A percentile compares a stretch with the other conserved stretches of the same genome.
Conservation (phyloP, 2,888 invertebrate species). For the Cistogaster globosa region DNA sequence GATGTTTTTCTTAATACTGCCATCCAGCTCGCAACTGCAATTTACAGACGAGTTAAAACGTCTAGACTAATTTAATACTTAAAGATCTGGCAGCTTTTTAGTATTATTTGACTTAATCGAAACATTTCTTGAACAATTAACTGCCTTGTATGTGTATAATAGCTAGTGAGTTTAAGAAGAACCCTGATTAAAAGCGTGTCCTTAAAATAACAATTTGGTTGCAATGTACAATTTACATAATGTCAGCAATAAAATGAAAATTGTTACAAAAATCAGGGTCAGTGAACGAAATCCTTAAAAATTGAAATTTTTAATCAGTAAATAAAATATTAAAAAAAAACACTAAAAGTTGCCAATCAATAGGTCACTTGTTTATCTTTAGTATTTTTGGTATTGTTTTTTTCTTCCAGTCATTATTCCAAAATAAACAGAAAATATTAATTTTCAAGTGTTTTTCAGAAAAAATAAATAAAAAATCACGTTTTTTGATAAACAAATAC, state of each 20-base stretch:
- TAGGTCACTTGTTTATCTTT: slow-evolving; percentile 59
- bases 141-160: too few relatives aligned
- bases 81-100: too few relatives aligned
- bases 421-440: slow-evolving; percentile 61
- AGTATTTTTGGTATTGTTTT: slow-evolving; percentile 18
- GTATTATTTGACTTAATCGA: too few relatives aligned
- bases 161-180: too few relatives aligned
- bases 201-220: too few relatives aligned
- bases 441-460: slow-evolving; percentile 61
- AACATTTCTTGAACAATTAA: too few relatives aligned
- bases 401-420: slow-evolving; percentile 4
- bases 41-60: too few relatives aligned
- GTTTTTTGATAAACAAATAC: slow-evolving; percentile 62
- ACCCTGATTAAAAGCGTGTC: too few relatives aligned
- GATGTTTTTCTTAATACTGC: too few relatives aligned
- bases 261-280: slow-evolving; percentile 22
- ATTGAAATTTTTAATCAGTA: not conserved
- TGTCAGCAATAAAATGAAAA: not conserved
- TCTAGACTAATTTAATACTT: too few relatives aligned
- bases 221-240: too few relatives aligned
- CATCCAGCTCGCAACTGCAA: too few relatives aligned
- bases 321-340: slow-evolving; percentile 42
- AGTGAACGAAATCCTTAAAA: slow-evolving; percentile 52
- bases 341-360: slow-evolving; percentile 66
- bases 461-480: slow-evolving; percentile 37